Evolutionary conservation across 2,797 vertebrate species (phyloP).

Genomic region (Emydoidea blandingii): DNA sequence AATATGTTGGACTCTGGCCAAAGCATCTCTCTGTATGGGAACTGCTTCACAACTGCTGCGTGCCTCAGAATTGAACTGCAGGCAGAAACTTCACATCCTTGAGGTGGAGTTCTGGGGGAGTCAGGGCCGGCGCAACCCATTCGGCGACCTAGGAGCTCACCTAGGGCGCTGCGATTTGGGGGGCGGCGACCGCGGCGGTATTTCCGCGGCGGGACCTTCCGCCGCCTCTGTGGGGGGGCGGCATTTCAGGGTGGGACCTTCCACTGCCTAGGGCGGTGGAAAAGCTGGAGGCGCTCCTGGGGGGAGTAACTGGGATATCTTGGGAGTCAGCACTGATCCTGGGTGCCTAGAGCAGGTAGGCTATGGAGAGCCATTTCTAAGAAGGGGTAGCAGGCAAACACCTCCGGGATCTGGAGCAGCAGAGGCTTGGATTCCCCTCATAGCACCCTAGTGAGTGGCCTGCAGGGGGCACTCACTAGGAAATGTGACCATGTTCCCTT

Average conservation of each 20-base stretch:
- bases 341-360: background rate
- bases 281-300: no score
- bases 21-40: background rate
- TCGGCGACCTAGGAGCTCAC: no score
- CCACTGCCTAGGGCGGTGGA: no score
- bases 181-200: no score
- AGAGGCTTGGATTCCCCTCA: background rate
- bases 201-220: no score
- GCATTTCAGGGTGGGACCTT: no score
- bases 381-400: background rate
- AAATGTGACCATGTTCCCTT: no score
- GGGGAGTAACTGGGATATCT: background rate
- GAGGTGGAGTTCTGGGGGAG: background rate
- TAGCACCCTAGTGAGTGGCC: background rate
- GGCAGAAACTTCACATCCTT: background rate
- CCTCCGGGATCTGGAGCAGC: background rate
- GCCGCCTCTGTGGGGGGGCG: no score
- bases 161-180: no score
- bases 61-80: background rate
- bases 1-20: background rate
- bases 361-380: background rate
- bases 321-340: background rate
- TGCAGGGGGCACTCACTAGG: background rate
- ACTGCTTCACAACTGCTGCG: background rate
- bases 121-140: no score